Evolutionary conservation across 2,888 invertebrate genomes (phyloP), one percentile per base, ranked within the genome.

Genomic region (Mesorhabditis sp.): DNA sequence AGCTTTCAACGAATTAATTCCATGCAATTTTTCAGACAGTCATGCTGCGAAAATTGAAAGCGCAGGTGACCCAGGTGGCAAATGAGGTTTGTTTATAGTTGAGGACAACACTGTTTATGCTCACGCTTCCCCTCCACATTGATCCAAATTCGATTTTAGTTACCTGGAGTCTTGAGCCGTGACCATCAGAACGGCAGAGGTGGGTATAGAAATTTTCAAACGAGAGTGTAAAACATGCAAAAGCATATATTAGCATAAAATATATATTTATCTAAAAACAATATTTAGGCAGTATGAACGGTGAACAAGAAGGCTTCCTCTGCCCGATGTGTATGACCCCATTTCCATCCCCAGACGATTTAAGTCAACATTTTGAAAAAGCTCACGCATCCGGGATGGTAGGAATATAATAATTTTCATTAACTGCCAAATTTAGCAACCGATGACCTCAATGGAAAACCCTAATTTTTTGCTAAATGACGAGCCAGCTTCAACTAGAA

Each of bases 291-390:
- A 63, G 43, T 43, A 43, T 67, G 69, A 72, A 74, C 43, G 74
- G 72, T n/a, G 77, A 78, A 72, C 71, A 75, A 13, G 77, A 78
- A 62, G 87, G 87, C 90, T 92, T 83, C 90, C 90, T 78, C n/a
- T 80, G 80, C 64, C 80, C 80, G 3, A 72, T 77, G 28, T 80
- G 80, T 70, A 80, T 80, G 80, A 67, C 67, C 5, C 70, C 72
- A 28, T 77, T 77, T 7, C 70, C 70, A 3, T 69, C 75, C 15
- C 77, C 79, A 6, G 78, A 80, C 66, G 75, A 74, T 61, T 69
- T 80, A 0, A 73, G 75, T 10, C 44, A 45, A 4, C 80, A 80
- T 67, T 80, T 80, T 68, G 73, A 73, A 43, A 66, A 63, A 3
- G 61, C 70, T 13, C 80, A 80, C 67, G 58, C 71, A 42, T 71